Conservation (phyloP, 2,113 vertebrate species). For the Cyphomyrus discorhynchus region DNA sequence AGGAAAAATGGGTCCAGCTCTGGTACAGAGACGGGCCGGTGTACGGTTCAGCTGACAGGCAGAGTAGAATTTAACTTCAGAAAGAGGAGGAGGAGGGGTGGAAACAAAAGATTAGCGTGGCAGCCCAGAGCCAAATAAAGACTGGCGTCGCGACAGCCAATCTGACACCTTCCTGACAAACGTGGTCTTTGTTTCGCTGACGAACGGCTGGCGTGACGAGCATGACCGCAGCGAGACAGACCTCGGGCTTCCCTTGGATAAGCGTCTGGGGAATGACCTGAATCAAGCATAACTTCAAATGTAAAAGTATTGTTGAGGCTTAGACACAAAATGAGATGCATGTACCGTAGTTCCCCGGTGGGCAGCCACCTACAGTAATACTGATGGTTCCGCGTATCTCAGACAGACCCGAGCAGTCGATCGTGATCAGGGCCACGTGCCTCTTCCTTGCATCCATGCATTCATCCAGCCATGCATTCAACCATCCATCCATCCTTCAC, state of each 20-base stretch:
- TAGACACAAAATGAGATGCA: not conserved
- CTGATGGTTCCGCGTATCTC: not conserved
- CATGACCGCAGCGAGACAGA: not conserved
- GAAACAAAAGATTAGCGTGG: not conserved
- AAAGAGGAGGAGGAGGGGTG: not conserved
- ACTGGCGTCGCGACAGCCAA: not conserved
- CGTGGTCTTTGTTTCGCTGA: not conserved
- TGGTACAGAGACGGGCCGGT: not conserved
- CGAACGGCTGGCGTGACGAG: not conserved
- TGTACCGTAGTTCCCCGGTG: not conserved
- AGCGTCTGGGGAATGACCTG: not conserved
- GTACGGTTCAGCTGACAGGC: not conserved
- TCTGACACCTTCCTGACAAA: not conserved
- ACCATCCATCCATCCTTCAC: not conserved
- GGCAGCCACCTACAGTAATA: not conserved
- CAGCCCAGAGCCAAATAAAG: not conserved
- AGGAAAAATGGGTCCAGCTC: not conserved
- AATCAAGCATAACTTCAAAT: not conserved
- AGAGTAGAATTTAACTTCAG: not conserved
- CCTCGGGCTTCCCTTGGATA: not conserved
- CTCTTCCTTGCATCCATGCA: not conserved
- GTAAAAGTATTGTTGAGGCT: not conserved
- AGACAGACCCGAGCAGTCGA: not conserved
- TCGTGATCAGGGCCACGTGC: not conserved
- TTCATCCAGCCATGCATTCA: not conserved